phyloP scores from a whole-genome alignment of 2,797 vertebrate species.

The Sebastes hubbsi region DNA sequence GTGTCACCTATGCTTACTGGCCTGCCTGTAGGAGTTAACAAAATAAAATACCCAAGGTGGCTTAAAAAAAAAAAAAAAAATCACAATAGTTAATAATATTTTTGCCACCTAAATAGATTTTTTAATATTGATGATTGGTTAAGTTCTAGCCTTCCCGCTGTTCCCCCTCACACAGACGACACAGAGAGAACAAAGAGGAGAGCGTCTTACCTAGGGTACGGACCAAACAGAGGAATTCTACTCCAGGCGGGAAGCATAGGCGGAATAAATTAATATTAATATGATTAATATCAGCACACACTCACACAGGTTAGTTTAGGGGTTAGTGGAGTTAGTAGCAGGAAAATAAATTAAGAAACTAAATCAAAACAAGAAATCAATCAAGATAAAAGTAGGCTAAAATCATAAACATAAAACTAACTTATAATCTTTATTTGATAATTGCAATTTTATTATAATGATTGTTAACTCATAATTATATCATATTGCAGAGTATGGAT shows the following conservation, averaged over 20 bases:
- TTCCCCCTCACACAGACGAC: slow-evolving; percentile 69
- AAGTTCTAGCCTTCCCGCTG: slow-evolving; percentile 18
- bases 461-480: not conserved
- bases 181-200: slow-evolving; percentile 83
- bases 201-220: slow-evolving; percentile 99
- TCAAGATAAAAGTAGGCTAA: not conserved
- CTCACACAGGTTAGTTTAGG: slow-evolving; percentile 71
- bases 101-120: not conserved
- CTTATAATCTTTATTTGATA: not conserved
- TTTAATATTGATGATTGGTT: not conserved
- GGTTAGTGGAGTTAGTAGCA: slow-evolving; percentile 70
- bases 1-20: slow-evolving; percentile 69
- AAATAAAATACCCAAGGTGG: slow-evolving; percentile 6
- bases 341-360: slow-evolving; percentile 39
- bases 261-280: slow-evolving; percentile 95
- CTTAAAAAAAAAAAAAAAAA: not conserved
- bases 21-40: slow-evolving; percentile 52
- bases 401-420: slow-evolving; percentile 6
- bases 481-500: not conserved
- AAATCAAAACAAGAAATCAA: slow-evolving; percentile 20
- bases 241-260: slow-evolving; percentile 98
- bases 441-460: not conserved
- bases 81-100: too few species aligned
- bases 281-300: slow-evolving; percentile 80
- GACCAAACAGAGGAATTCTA: slow-evolving; percentile 99